Percentiles rank a stretch among this genome's conserved stretches.
phyloP scores from a whole-genome alignment of 2,888 invertebrate genomes.

The Hemaris fuciformis region DNA sequence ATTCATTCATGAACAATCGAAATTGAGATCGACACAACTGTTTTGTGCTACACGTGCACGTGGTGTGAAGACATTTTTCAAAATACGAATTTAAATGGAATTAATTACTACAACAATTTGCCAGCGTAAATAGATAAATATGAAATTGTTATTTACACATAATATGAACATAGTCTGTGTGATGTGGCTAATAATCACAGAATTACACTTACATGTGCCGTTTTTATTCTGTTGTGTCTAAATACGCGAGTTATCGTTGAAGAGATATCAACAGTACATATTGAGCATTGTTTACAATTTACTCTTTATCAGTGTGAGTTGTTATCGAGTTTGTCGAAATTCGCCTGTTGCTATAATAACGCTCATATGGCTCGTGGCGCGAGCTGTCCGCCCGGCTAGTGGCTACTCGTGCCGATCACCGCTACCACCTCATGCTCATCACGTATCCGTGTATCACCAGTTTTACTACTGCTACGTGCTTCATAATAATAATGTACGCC shows the following conservation, averaged over 20 bases:
- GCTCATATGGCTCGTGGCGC: conserved; percentile 29
- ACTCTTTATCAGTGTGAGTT: conserved; percentile 64
- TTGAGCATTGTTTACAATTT: conserved; percentile 71
- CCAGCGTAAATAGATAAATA: neutral
- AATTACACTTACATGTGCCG: conserved; percentile 16
- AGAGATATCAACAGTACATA: conserved; percentile 48
- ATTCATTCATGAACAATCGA: neutral
- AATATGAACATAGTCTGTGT: neutral
- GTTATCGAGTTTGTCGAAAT: conserved; percentile 68
- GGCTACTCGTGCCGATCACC: neutral
- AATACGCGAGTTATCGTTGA: conserved; percentile 57
- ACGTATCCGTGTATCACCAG: conserved; percentile 5
- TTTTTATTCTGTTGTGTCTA: conserved; percentile 59
- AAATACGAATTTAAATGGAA: neutral
- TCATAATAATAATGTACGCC: neutral
- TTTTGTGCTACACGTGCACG: neutral
- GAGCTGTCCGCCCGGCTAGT: neutral
- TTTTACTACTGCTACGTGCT: conserved; percentile 6
- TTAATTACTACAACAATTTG: neutral
- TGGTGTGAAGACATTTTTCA: neutral
- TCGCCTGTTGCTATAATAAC: conserved; percentile 62
- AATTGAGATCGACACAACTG: neutral
- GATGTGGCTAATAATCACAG: neutral
- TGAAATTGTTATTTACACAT: neutral
- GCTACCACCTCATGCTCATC: conserved; percentile 1